Conservation (phyloP, 2,113 vertebrate genomes). For the Melospiza melodia region DNA sequence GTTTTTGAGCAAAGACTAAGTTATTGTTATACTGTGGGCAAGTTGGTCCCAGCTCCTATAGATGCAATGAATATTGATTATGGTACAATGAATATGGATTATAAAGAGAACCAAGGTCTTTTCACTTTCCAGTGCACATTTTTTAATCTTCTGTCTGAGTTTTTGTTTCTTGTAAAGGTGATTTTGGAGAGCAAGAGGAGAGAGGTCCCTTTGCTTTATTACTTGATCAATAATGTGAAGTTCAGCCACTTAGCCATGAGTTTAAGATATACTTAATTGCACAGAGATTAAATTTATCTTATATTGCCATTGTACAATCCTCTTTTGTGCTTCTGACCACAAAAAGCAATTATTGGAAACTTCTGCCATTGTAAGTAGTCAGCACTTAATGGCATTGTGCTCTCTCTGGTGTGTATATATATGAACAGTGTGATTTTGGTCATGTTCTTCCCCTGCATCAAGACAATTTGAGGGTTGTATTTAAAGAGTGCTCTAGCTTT, state of each 20-base stretch:
- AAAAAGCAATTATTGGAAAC: background rate
- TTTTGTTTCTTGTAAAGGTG: background rate
- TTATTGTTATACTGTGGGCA: background rate
- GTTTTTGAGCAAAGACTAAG: background rate
- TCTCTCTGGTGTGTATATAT: background rate
- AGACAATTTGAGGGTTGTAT: background rate
- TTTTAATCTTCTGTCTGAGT: background rate
- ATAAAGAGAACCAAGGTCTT: background rate
- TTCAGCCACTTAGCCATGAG: background rate
- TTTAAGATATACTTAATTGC: background rate
- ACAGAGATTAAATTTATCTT: background rate
- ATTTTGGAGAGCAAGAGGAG: background rate
- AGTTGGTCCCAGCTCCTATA: background rate
- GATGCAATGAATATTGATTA: background rate
- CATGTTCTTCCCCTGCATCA: background rate
- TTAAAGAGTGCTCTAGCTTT: background rate
- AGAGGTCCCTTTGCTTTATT: background rate
- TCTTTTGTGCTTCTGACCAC: background rate
- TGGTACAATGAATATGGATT: background rate
- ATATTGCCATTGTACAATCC: background rate
- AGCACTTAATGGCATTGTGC: background rate
- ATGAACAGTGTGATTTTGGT: background rate
- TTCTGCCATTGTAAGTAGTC: background rate
- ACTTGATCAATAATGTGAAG: background rate
- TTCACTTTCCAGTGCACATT: background rate